phyloP scores from a whole-genome alignment of 2,888 invertebrate species.

The Mamestra brassicae region DNA sequence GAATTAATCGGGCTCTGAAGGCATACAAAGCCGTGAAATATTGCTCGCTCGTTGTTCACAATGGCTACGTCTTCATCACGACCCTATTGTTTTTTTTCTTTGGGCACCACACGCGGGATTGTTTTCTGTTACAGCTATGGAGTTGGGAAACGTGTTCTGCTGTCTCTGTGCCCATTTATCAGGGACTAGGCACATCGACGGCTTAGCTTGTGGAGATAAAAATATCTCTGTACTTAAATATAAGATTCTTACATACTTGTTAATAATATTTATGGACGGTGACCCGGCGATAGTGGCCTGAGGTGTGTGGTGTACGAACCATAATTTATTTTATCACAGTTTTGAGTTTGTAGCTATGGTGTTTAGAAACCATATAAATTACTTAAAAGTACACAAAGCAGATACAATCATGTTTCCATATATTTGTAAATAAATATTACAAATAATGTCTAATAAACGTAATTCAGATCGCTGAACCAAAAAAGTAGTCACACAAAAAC shows the following conservation, averaged over 20 bases:
- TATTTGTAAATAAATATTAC: not conserved
- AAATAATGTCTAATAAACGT: not conserved
- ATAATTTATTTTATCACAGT: conserved; percentile 54
- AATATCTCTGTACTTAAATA: conserved; percentile 69
- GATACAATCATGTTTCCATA: too few relatives aligned
- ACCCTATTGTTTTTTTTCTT: conserved; percentile 89
- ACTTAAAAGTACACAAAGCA: not conserved
- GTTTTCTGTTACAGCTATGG: conserved; percentile 85
- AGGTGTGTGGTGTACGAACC: conserved; percentile 47
- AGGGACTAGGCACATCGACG: conserved; percentile 70
- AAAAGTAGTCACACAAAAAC: not conserved
- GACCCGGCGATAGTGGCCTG: conserved; percentile 57
- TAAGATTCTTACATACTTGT: conserved; percentile 68
- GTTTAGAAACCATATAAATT: not conserved
- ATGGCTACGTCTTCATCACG: conserved; percentile 91
- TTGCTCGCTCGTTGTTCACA: conserved; percentile 89
- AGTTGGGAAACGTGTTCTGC: conserved; percentile 87
- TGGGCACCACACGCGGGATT: conserved; percentile 86
- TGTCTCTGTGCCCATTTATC: conserved; percentile 83
- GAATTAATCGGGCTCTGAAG: conserved; percentile 89
- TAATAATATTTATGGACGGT: conserved; percentile 66
- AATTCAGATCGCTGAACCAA: not conserved
- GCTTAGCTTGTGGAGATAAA: conserved; percentile 72
- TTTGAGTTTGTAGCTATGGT: conserved; percentile 8
- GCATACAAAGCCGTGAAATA: conserved; percentile 90